Base-by-base conservation (phyloP, 2,797 vertebrate genomes). In the Scyliorhinus canicula region DNA sequence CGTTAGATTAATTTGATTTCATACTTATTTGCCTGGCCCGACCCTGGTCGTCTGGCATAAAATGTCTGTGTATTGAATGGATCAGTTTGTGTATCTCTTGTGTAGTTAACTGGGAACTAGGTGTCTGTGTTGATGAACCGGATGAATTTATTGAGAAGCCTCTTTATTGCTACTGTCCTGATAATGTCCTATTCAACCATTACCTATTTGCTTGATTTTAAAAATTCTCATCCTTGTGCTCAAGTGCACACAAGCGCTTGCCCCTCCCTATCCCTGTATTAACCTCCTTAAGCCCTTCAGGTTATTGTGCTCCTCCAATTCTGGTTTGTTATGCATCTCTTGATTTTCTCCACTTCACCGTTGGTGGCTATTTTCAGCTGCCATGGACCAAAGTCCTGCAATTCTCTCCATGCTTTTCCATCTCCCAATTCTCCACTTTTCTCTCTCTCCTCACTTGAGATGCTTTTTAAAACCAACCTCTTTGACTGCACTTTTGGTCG, bases 51-150 rank as follows among this genome's bases (percentile, higher is more conserved):
- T 52, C 47, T 40, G 57, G 35, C 14, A 31, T 65, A 63, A n/a
- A 26, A 67, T 67, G 24, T 57, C 16, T 93, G 63, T 67, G n/a
- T 12, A 57, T 67, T 93, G 63, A 74, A 74, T 35, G 31, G 7
- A 65, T 69, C 14, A 21, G 28, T 74, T 67, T 74, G 47, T 52
- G 67, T 71, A 19, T 74, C 74, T 4, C 28, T 52, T 55, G 60
- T 93, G 90, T 67, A 65, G 28, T 94, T 94, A 94, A 93, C 71
- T 94, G 93, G 47, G 67, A 94, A 52, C 67, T 50, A 35, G 11
- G 11, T 4, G 31, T 16, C 0, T 93, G 12, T 47, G 60, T 24
- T 71, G 55, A 94, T 35, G 28, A 71, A 47, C 16, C 19, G 21
- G 8, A 93, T 21, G 71, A 71, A 71, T 69, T 31, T 14, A 69